phyloP scores from a whole-genome alignment of 2,797 vertebrate species.

The Fratercula arctica region DNA sequence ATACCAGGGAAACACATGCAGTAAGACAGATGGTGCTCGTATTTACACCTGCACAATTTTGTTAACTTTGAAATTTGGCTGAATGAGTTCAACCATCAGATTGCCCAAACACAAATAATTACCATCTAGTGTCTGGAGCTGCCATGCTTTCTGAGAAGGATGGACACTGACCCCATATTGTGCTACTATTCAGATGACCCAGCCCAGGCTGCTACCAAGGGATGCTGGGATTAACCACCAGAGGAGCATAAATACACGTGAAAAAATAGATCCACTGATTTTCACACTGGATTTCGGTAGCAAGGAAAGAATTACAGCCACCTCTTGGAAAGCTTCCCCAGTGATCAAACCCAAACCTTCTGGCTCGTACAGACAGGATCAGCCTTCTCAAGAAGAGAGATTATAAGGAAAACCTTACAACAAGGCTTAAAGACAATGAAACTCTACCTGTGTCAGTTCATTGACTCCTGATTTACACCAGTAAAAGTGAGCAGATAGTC shows the following conservation, averaged over 20 bases:
- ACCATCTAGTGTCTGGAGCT: not conserved
- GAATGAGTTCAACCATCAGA: not conserved
- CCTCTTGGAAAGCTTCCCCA: not conserved
- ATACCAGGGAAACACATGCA: not conserved
- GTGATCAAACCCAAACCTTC: not conserved
- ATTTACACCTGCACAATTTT: not conserved
- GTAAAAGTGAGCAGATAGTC: not conserved
- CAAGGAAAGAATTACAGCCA: not conserved
- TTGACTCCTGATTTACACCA: not conserved
- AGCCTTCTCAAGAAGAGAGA: not conserved
- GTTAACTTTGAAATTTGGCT: not conserved
- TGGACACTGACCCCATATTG: not conserved
- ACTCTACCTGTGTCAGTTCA: not conserved
- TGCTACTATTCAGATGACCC: not conserved
- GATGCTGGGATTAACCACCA: not conserved
- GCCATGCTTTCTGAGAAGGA: not conserved
- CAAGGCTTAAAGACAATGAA: not conserved
- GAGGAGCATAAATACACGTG: not conserved
- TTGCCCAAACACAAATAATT: not conserved
- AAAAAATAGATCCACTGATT: not conserved
- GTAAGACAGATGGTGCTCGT: not conserved
- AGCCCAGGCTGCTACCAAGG: not conserved
- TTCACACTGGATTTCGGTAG: not conserved
- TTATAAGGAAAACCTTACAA: not conserved
- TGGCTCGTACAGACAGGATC: fast-evolving